Conservation (phyloP, 53 echinoderm and acorn worm species). For the Mesocentrotus franciscanus region DNA sequence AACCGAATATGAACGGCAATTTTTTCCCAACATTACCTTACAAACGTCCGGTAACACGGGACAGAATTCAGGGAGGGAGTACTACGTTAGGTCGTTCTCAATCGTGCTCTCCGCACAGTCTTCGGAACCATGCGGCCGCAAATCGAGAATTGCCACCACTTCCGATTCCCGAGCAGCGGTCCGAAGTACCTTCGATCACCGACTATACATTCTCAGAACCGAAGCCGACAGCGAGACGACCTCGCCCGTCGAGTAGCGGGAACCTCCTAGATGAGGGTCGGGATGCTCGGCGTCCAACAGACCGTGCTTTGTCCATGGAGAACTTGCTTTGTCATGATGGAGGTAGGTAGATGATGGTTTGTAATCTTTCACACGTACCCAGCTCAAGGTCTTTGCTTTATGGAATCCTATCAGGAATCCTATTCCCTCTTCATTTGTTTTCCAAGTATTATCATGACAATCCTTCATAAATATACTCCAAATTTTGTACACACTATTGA, state of each 20-base stretch:
- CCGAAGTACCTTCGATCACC: not conserved
- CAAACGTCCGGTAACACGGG: not conserved
- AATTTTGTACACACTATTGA: too few relatives aligned
- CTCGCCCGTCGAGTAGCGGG: constrained; percentile 42
- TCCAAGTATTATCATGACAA: too few relatives aligned
- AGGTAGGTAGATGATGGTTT: not conserved
- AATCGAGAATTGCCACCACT: constrained; percentile 18
- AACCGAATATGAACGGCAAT: not conserved
- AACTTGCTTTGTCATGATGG: not conserved
- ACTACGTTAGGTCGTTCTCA: not conserved
- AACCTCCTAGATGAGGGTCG: constrained; percentile 37
- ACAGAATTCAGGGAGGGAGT: not conserved
- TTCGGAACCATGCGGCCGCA: constrained; percentile 29
- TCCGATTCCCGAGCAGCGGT: constrained; percentile 23
- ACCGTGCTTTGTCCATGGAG: constrained; percentile 32
- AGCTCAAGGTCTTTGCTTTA: too few relatives aligned
- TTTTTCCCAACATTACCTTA: not conserved
- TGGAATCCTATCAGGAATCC: too few relatives aligned
- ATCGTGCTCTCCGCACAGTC: constrained; percentile 23
- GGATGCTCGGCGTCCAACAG: not conserved
- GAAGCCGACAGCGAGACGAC: not conserved
- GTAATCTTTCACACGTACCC: too few relatives aligned
- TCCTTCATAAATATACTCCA: too few relatives aligned
- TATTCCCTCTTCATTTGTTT: too few relatives aligned
- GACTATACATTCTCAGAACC: not conserved